phyloP scores from a whole-genome alignment of 1,140 invertebrate species.

The Oncopeltus fasciatus region DNA sequence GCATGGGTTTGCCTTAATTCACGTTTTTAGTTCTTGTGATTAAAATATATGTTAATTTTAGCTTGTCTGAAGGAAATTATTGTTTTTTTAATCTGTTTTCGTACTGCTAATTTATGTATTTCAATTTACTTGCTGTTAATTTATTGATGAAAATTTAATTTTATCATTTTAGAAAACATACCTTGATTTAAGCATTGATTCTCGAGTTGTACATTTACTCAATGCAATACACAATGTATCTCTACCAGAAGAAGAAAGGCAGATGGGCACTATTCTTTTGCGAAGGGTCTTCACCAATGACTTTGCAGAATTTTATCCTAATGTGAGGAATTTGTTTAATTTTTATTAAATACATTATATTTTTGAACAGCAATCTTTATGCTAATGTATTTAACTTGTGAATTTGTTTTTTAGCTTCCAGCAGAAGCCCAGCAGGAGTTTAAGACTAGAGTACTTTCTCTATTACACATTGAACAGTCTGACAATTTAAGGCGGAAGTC shows the following conservation, averaged over 20 bases:
- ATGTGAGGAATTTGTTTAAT: conserved; percentile 33
- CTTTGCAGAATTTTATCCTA: conserved; percentile 77
- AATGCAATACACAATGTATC: conserved; percentile 31
- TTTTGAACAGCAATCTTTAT: neutral
- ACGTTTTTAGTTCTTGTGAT: too few relatives aligned
- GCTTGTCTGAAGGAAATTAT: too few relatives aligned
- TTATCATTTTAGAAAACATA: conserved; percentile 35
- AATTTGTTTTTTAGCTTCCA: conserved; percentile 41
- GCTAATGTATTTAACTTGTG: neutral
- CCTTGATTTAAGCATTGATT: conserved; percentile 33
- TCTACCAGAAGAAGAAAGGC: conserved; percentile 55
- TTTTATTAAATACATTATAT: neutral
- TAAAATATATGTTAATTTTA: too few relatives aligned
- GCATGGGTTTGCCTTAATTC: neutral
- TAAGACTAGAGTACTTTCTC: conserved; percentile 69
- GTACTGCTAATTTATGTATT: too few relatives aligned
- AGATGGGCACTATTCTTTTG: conserved; percentile 79
- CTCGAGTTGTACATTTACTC: conserved; percentile 36
- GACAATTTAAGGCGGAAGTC: conserved; percentile 73
- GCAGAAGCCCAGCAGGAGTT: conserved; percentile 67
- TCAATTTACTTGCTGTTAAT: too few relatives aligned
- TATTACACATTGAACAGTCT: conserved; percentile 65
- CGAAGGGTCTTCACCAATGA: conserved; percentile 76
- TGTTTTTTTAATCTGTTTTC: too few relatives aligned
- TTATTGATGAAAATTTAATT: too few relatives aligned